These are phyloP conservation scores for Octopus sinensis DNA, from an alignment of 1,140 invertebrate species.

Conservation along the genomic window DNA sequence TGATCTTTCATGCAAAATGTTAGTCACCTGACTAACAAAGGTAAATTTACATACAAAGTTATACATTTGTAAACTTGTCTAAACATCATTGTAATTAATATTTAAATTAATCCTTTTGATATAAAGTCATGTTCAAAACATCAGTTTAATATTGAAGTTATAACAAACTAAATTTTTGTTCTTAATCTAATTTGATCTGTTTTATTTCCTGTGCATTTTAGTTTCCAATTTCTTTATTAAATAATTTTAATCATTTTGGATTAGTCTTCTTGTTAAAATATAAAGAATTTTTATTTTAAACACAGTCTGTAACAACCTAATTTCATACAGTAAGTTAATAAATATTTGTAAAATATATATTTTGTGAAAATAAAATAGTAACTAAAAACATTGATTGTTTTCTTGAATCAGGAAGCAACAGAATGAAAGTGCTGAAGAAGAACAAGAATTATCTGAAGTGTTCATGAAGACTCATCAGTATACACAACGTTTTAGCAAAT, in stretches of 20 bases:
- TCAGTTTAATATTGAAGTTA: too few relatives aligned
- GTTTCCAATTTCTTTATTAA: not conserved
- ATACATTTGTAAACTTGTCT: too few relatives aligned
- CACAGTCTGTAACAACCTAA: not conserved
- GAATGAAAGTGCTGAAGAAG: slow-evolving; percentile 96
- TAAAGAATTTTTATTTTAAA: not conserved
- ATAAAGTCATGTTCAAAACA: too few relatives aligned
- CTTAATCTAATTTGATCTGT: too few relatives aligned
- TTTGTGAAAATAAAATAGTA: too few relatives aligned
- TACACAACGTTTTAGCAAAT: slow-evolving; percentile 88
- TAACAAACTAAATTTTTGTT: too few relatives aligned
- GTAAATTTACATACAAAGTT: too few relatives aligned
- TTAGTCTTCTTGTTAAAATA: not conserved
- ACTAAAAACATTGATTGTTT: not conserved
- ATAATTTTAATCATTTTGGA: not conserved
- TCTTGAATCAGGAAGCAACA: slow-evolving; percentile 74
- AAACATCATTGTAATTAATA: too few relatives aligned
- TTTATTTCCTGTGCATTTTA: not conserved
- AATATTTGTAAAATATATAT: not conserved
- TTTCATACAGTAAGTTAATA: not conserved
- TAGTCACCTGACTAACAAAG: too few relatives aligned
- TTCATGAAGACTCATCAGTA: slow-evolving; percentile 98
- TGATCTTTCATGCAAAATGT: too few relatives aligned
- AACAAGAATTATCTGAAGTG: slow-evolving; percentile 96
- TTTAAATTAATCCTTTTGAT: too few relatives aligned